Conservation (phyloP, 2,797 vertebrate species). For the Ctenopoma multispine region DNA sequence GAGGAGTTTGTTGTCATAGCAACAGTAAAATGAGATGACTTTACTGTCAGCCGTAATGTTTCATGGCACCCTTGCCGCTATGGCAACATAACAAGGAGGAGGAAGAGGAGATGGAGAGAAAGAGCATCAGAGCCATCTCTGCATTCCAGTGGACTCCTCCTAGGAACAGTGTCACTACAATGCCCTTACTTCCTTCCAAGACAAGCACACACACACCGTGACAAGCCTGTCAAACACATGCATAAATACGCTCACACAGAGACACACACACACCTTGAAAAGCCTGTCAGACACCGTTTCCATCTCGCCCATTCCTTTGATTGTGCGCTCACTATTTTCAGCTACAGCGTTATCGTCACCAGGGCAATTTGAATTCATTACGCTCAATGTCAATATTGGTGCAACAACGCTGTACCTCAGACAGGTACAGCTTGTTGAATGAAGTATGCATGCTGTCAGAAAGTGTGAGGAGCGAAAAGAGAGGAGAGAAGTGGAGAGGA, state of each 20-base stretch:
- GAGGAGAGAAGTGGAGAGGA: slow-evolving; percentile 20
- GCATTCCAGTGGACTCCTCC: slow-evolving; percentile 72
- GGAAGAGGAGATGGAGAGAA: slow-evolving; percentile 73
- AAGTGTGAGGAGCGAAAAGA: slow-evolving; percentile 40
- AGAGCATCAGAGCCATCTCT: slow-evolving; percentile 70
- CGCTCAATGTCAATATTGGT: slow-evolving; percentile 79
- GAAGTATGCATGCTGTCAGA: slow-evolving; percentile 57
- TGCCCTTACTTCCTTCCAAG: slow-evolving; percentile 63
- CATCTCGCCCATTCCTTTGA: slow-evolving; percentile 71
- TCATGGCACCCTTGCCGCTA: slow-evolving; percentile 89
- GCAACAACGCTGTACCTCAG: slow-evolving; percentile 59
- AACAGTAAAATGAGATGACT: slow-evolving; percentile 98
- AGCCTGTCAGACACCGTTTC: slow-evolving; percentile 61
- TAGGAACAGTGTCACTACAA: slow-evolving; percentile 67
- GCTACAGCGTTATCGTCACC: slow-evolving; percentile 51
- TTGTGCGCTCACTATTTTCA: slow-evolving; percentile 68
- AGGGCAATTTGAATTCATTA: slow-evolving; percentile 81
- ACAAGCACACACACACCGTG: slow-evolving; percentile 44
- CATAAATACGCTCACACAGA: slow-evolving; percentile 29
- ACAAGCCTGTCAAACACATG: slow-evolving; percentile 55
- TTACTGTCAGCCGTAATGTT: slow-evolving; percentile 98
- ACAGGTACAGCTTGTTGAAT: slow-evolving; percentile 81
- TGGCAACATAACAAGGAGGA: slow-evolving; percentile 84
- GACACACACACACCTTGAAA: slow-evolving; percentile 54
- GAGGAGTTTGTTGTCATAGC: slow-evolving; percentile 97